A percentile compares a stretch with the other conserved stretches of the same genome.
These are phyloP conservation scores for Cryptotermes secundus DNA, from an alignment of 1,140 invertebrate species.

Conservation along the genomic window DNA sequence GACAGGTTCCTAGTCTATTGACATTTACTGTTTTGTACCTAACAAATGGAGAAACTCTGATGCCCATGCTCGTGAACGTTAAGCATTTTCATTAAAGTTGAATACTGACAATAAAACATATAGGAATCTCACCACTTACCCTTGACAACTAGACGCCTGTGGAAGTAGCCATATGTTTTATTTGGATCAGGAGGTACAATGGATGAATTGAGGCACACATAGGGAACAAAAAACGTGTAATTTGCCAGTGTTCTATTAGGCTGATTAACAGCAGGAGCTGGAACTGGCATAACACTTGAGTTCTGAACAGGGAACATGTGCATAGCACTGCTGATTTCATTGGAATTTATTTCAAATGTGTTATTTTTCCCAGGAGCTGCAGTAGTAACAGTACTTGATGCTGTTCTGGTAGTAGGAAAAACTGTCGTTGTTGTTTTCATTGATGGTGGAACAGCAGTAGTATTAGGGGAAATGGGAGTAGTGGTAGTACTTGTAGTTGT, in stretches of 20 bases:
- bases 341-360: neutral
- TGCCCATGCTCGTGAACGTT: too few species aligned
- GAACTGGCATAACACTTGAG: neutral
- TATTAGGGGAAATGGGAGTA: slow-evolving; percentile 39
- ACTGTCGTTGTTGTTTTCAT: slow-evolving; percentile 16
- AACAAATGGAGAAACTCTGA: too few species aligned
- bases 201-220: slow-evolving; percentile 60
- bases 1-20: too few species aligned
- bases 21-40: too few species aligned
- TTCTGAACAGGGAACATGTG: neutral
- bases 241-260: neutral
- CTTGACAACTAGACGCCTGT: neutral
- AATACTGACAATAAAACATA: too few species aligned
- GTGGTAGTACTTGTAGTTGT: slow-evolving; percentile 55
- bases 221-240: slow-evolving; percentile 45
- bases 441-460: slow-evolving; percentile 40
- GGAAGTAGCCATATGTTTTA: slow-evolving; percentile 72
- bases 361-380: neutral
- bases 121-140: slow-evolving; percentile 1
- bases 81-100: too few species aligned
- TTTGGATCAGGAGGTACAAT: slow-evolving; percentile 60
- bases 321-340: neutral
- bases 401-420: neutral
- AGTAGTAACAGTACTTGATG: neutral
- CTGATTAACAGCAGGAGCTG: neutral